Conservation (phyloP, 2,113 vertebrate genomes). For the Vimba vimba region DNA sequence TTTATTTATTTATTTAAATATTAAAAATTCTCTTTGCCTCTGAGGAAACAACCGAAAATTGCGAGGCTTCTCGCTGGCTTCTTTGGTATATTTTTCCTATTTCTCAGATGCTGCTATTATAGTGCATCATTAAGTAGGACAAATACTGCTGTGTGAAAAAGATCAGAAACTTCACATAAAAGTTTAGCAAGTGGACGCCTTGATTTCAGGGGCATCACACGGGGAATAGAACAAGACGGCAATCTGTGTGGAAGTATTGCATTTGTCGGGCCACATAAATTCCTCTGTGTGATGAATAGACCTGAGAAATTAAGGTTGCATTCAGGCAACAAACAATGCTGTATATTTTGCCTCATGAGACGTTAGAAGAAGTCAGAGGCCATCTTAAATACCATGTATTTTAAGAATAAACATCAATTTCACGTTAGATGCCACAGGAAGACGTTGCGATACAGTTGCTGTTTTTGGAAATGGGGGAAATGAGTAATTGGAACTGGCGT, state of each 20-base stretch:
- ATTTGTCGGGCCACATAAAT: conserved; percentile 26
- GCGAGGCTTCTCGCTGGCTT: neutral
- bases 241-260: neutral
- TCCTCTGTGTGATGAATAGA: conserved; percentile 33
- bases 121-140: neutral
- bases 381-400: conserved; percentile 2
- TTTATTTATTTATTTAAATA: neutral
- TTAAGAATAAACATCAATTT: conserved; percentile 30
- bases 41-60: neutral
- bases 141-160: conserved; percentile 14
- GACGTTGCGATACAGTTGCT: neutral
- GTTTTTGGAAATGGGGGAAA: conserved; percentile 21
- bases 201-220: neutral
- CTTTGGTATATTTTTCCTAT: neutral
- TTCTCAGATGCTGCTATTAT: neutral
- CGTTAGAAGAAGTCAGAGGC: neutral
- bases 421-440: neutral
- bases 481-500: conserved; percentile 51
- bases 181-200: neutral
- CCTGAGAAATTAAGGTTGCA: conserved; percentile 6
- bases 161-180: conserved; percentile 2
- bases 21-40: neutral
- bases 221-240: neutral
- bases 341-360: neutral
- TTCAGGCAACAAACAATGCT: neutral